These are phyloP conservation scores for Ctenicera cuprea DNA, from an alignment of 2,888 invertebrate species.

Conservation along the genomic window DNA sequence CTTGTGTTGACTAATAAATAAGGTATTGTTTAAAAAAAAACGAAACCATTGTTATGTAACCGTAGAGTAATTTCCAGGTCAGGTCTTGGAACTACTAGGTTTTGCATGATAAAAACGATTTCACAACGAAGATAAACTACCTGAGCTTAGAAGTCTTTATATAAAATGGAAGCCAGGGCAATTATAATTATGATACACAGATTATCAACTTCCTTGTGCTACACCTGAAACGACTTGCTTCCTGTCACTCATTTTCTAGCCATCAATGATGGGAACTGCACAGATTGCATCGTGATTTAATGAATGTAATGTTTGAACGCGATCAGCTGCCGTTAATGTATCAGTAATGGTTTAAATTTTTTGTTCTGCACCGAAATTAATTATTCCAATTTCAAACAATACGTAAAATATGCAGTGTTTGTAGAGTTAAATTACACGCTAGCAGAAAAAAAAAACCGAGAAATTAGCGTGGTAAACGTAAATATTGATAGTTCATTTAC, in stretches of 20 bases:
- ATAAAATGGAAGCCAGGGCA: slow-evolving; percentile 1
- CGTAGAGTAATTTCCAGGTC: slow-evolving; percentile 9
- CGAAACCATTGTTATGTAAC: not conserved
- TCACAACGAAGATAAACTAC: slow-evolving; percentile 13
- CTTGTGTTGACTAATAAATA: too few relatives aligned
- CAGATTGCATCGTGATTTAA: not conserved
- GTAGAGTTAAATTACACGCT: slow-evolving; percentile 19
- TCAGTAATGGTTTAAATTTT: not conserved
- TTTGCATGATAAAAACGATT: slow-evolving; percentile 13
- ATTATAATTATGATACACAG: slow-evolving; percentile 34
- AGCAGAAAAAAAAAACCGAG: slow-evolving; percentile 21
- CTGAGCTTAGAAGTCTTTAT: not conserved
- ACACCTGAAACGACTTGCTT: slow-evolving; percentile 58
- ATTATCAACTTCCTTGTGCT: slow-evolving; percentile 60
- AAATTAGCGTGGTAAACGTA: slow-evolving; percentile 49
- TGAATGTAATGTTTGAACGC: not conserved
- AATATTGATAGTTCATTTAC: slow-evolving; percentile 63
- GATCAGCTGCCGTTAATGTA: not conserved
- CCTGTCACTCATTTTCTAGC: slow-evolving; percentile 53
- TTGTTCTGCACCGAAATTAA: not conserved
- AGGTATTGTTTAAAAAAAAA: not conserved
- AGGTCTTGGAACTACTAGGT: not conserved
- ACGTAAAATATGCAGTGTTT: slow-evolving; percentile 31
- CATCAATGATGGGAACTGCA: slow-evolving; percentile 1
- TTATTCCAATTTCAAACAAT: slow-evolving; percentile 10